Percentiles rank a stretch among this genome's conserved stretches.
Evolutionary conservation across 2,113 vertebrate genomes (phyloP).

Genomic region (Nycticryphes semicollaris): DNA sequence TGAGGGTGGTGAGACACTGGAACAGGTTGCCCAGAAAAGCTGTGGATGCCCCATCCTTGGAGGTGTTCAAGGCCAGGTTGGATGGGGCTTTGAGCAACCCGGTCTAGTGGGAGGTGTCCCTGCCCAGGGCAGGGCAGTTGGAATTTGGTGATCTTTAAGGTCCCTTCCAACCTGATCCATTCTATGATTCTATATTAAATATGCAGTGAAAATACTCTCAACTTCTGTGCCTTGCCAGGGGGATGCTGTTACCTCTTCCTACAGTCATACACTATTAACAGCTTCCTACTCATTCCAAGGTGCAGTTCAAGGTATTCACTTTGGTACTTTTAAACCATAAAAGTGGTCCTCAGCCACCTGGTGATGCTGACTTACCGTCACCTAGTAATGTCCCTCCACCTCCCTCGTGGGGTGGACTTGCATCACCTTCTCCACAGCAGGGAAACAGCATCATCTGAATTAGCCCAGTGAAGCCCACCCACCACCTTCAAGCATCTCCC

Average conservation of each 20-base stretch:
- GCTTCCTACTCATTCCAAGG: background rate
- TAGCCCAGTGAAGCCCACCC: rapidly evolving
- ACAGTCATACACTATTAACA: background rate
- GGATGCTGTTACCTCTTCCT: background rate
- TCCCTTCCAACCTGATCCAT: too few species aligned
- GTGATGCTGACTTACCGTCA: background rate
- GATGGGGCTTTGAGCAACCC: too few species aligned
- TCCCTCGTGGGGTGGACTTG: rapidly evolving
- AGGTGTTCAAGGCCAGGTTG: too few species aligned
- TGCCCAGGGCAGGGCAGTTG: too few species aligned
- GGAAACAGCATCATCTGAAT: background rate
- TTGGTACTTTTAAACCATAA: background rate
- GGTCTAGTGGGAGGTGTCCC: too few species aligned
- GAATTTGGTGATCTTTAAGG: too few species aligned
- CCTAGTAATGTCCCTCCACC: background rate
- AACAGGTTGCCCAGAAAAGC: too few species aligned
- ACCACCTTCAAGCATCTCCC: background rate
- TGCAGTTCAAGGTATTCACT: background rate
- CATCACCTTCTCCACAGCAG: background rate
- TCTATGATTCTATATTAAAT: background rate
- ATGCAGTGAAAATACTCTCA: background rate
- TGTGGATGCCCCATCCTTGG: too few species aligned
- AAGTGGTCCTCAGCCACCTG: background rate
- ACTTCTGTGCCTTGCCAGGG: background rate
- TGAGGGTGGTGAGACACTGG: too few species aligned